Percentiles rank a stretch among this genome's conserved stretches.
Evolutionary conservation across 30 jellyfish, hydroid and myxozoan species (phyloP).

Genomic region (Phacellophora camtschatica): DNA sequence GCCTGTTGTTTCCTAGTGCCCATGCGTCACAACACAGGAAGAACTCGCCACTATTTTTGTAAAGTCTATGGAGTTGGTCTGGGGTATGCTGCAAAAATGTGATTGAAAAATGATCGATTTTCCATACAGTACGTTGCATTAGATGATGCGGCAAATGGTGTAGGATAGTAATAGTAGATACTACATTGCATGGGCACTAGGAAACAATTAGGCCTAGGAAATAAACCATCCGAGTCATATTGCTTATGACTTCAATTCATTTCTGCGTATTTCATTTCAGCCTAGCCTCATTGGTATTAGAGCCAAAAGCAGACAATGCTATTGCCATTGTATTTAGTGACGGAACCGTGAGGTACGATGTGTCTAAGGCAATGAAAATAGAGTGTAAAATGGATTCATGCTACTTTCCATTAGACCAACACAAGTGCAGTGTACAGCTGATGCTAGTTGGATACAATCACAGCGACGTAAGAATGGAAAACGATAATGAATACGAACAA

Average conservation of each 20-base stretch:
- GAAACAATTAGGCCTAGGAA: no score
- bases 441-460: not conserved
- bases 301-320: not conserved
- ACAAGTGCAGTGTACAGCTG: not conserved
- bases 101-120: not conserved
- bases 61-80: no score
- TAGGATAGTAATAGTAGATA: no score
- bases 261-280: not conserved
- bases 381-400: constrained; percentile 11
- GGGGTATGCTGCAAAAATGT: not conserved
- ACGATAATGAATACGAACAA: not conserved
- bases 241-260: not conserved
- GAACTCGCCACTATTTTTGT: no score
- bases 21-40: no score
- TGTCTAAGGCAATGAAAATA: not conserved
- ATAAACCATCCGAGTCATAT: no score
- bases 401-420: constrained; percentile 9
- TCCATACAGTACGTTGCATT: no score
- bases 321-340: not conserved
- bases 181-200: no score
- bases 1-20: no score
- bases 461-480: not conserved
- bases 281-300: not conserved
- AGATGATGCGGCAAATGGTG: no score
- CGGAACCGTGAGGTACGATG: not conserved